Conservation (phyloP, 37 sponge, comb jelly and placozoan species). For the Axinella damicornis region DNA sequence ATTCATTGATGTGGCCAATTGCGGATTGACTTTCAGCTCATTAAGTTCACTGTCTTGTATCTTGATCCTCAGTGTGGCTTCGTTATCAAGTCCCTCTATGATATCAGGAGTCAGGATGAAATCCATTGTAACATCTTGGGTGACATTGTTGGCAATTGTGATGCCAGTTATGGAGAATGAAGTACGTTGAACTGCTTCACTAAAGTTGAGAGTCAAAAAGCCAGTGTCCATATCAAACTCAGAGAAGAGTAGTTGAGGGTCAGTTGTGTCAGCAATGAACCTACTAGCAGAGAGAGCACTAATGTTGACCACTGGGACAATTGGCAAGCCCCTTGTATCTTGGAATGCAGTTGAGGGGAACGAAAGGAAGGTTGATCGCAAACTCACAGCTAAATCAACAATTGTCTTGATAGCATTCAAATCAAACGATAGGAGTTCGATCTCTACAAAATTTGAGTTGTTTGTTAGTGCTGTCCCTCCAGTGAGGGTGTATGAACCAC, state of each 20-base stretch:
- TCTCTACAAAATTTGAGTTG: slow-evolving; percentile 61
- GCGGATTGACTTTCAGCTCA: slow-evolving; percentile 56
- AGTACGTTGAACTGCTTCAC: slow-evolving; percentile 76
- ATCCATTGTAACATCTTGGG: not conserved
- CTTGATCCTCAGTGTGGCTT: slow-evolving; percentile 42
- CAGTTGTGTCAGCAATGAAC: slow-evolving; percentile 56
- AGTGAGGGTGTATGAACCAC: slow-evolving; percentile 48
- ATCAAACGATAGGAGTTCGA: slow-evolving; percentile 56
- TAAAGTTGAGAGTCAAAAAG: slow-evolving; percentile 75
- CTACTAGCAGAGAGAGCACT: slow-evolving; percentile 48
- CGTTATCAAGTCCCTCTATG: slow-evolving; percentile 23
- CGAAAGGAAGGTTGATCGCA: slow-evolving; percentile 62
- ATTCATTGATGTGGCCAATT: slow-evolving; percentile 42
- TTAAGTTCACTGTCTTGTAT: slow-evolving; percentile 55
- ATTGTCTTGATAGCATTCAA: slow-evolving; percentile 76
- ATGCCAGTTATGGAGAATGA: slow-evolving; percentile 53
- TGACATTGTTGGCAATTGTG: slow-evolving; percentile 26
- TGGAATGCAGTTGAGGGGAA: slow-evolving; percentile 32
- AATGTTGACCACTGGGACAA: slow-evolving; percentile 13
- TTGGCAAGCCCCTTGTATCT: slow-evolving; percentile 57
- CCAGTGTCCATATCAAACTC: slow-evolving; percentile 82
- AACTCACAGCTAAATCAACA: slow-evolving; percentile 36
- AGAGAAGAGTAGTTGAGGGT: slow-evolving; percentile 33
- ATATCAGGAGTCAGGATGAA: slow-evolving; percentile 2
- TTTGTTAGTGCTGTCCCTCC: slow-evolving; percentile 35